phyloP scores from a whole-genome alignment of 35 echinoderm and acorn worm species.

The Ptychodera flava region DNA sequence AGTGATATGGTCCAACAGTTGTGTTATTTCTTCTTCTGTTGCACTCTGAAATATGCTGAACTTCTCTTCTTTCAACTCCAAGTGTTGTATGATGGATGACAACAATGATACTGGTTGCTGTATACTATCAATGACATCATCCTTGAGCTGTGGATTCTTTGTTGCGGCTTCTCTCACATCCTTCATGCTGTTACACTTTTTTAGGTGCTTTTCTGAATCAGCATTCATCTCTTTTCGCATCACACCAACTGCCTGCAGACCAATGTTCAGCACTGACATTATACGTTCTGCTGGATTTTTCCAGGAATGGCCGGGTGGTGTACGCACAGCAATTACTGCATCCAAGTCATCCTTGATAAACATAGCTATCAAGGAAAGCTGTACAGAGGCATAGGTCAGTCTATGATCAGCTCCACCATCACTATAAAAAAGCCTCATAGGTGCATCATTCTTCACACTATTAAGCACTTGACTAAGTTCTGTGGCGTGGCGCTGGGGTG shows the following conservation, averaged over 20 bases:
- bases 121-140: too few species aligned
- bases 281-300: conserved; percentile 2
- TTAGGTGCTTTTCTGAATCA: neutral
- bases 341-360: conserved; percentile 13
- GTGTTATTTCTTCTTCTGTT: too few species aligned
- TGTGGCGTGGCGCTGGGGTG: neutral
- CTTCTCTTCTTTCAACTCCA: too few species aligned
- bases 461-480: too few species aligned
- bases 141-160: neutral
- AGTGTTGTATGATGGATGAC: too few species aligned
- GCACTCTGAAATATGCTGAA: too few species aligned
- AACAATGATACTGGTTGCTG: too few species aligned
- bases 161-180: neutral
- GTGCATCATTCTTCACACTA: too few species aligned
- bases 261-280: too few species aligned
- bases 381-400: conserved; percentile 1
- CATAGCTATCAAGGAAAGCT: neutral
- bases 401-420: conserved; percentile 19
- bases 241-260: too few species aligned
- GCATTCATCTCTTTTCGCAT: neutral
- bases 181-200: neutral
- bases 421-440: conserved; percentile 3
- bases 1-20: too few species aligned
- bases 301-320: conserved; percentile 9
- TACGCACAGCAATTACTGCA: neutral